Percentiles rank a stretch among this genome's conserved stretches.
phyloP scores from a whole-genome alignment of 2,797 vertebrate species.

The Coendou prehensilis region DNA sequence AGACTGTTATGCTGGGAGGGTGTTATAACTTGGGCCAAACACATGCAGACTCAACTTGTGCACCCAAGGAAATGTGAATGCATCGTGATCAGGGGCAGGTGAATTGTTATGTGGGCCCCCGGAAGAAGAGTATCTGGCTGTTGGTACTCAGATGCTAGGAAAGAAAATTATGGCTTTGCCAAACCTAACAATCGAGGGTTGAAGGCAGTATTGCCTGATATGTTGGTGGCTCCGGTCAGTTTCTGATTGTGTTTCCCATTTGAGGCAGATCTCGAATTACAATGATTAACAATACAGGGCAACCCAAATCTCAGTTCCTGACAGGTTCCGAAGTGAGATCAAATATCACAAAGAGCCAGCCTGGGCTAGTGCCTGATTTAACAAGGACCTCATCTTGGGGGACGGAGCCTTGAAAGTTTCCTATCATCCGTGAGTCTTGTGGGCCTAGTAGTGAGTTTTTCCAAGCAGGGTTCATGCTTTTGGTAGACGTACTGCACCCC shows the following conservation, averaged over 20 bases:
- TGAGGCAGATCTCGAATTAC: not conserved
- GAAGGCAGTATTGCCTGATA: not conserved
- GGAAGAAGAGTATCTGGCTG: not conserved
- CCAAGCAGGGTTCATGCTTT: not conserved
- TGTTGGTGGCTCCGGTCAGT: not conserved
- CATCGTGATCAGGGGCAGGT: not conserved
- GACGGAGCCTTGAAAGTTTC: not conserved
- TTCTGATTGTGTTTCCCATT: slow-evolving; percentile 37
- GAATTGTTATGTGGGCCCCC: not conserved
- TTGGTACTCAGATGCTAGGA: not conserved
- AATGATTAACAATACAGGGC: slow-evolving; percentile 5
- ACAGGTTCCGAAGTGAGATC: not conserved
- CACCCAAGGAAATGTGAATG: not conserved
- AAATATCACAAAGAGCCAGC: not conserved
- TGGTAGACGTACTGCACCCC: not conserved
- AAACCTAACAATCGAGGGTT: not conserved
- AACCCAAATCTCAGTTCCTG: not conserved
- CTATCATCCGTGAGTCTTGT: not conserved
- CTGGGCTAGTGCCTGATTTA: not conserved
- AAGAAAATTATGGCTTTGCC: slow-evolving; percentile 32
- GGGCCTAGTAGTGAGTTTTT: not conserved
- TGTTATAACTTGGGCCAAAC: not conserved
- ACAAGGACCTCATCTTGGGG: not conserved
- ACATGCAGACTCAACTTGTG: not conserved
- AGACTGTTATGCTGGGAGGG: not conserved